phyloP scores from a whole-genome alignment of 2,888 invertebrate species.

The Nephrocerus scutellatus region DNA sequence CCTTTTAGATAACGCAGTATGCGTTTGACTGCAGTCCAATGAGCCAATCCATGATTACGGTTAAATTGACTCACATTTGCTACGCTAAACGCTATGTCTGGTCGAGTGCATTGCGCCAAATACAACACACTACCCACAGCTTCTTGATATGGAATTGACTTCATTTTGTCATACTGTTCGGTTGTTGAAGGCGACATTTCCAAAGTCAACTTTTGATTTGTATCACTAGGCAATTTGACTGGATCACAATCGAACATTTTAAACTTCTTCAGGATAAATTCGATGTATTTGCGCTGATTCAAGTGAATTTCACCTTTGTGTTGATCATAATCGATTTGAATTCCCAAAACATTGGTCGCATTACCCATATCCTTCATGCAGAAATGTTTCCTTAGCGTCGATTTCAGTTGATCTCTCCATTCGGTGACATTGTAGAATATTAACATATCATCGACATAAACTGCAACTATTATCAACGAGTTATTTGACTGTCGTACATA shows the following conservation, averaged over 20 bases:
- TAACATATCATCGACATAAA: constrained; percentile 14
- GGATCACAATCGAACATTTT: constrained; percentile 11
- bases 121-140: constrained; percentile 1
- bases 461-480: constrained; percentile 7
- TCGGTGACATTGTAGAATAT: constrained; percentile 11
- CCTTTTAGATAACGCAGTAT: background rate
- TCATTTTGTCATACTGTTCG: too few species aligned
- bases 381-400: constrained; percentile 5
- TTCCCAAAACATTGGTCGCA: constrained; percentile 9
- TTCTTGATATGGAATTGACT: constrained; percentile 9
- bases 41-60: constrained; percentile 12
- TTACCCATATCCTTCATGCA: constrained; percentile 11
- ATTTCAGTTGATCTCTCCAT: constrained; percentile 7
- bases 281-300: constrained; percentile 9
- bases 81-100: constrained; percentile 11
- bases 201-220: constrained; percentile 13
- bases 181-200: constrained; percentile 14
- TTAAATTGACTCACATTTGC: constrained; percentile 10
- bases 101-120: constrained; percentile 1
- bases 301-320: background rate
- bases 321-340: constrained; percentile 7
- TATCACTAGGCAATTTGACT: constrained; percentile 11
- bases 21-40: constrained; percentile 17
- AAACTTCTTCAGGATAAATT: constrained; percentile 5
- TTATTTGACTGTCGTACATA: constrained; percentile 8